Conservation (phyloP, 2,797 vertebrate species). For the Balearica regulorum region DNA sequence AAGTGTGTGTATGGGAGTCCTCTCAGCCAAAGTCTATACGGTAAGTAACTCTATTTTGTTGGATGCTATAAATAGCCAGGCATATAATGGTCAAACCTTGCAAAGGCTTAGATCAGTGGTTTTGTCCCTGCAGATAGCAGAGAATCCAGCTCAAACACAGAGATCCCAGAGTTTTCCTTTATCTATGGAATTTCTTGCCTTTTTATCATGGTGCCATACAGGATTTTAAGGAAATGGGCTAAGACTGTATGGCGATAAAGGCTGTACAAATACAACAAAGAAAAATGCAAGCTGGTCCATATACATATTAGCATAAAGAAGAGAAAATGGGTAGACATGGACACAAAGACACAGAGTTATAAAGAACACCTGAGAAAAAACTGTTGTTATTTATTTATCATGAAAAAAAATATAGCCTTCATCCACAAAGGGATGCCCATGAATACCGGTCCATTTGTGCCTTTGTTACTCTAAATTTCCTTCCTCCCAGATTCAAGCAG, state of each 20-base stretch:
- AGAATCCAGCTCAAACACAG: not conserved
- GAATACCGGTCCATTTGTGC: not conserved
- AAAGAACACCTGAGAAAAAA: not conserved
- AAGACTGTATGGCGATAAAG: too few relatives aligned
- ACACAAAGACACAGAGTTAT: not conserved
- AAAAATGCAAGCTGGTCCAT: not conserved
- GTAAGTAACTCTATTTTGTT: not conserved
- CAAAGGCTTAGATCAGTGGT: not conserved
- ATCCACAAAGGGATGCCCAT: not conserved
- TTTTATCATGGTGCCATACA: not conserved
- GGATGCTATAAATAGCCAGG: not conserved
- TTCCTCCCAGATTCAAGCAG: not conserved
- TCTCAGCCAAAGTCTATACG: not conserved
- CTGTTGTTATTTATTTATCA: not conserved
- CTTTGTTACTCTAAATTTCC: not conserved
- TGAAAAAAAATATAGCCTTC: not conserved
- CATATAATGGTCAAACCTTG: rapidly evolving
- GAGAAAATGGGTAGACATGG: not conserved
- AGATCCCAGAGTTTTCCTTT: not conserved
- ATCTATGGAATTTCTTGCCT: not conserved
- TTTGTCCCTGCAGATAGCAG: not conserved
- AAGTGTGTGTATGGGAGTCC: not conserved
- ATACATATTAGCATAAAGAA: not conserved
- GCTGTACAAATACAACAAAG: not conserved
- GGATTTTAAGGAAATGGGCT: not conserved